These are phyloP conservation scores for Theretra japonica DNA, from an alignment of 2,888 invertebrate species.

Conservation along the genomic window DNA sequence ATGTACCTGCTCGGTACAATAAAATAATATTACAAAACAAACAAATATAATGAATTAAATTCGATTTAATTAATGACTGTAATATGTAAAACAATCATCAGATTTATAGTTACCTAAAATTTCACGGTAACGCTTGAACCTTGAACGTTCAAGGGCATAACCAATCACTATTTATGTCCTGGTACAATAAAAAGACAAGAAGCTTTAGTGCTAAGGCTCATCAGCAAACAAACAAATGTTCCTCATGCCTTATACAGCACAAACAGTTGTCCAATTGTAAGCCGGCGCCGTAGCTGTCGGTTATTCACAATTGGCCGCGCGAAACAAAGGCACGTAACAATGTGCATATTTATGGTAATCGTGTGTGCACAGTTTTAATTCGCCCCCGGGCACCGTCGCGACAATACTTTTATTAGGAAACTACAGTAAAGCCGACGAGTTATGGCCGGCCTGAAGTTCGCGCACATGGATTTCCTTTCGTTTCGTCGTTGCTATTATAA, in stretches of 20 bases:
- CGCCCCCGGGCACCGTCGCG: not conserved
- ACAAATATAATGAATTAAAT: too few relatives aligned
- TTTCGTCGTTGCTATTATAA: too few relatives aligned
- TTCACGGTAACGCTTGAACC: too few relatives aligned
- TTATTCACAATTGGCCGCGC: constrained; percentile 19
- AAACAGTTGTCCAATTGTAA: constrained; percentile 9
- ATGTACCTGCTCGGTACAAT: too few relatives aligned
- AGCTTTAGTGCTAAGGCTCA: not conserved
- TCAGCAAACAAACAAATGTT: constrained; percentile 20
- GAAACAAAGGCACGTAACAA: constrained; percentile 20
- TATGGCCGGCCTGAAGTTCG: too few relatives aligned
- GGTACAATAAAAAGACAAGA: not conserved
- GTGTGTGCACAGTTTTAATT: constrained; percentile 18
- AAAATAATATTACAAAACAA: too few relatives aligned
- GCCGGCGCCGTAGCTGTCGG: constrained; percentile 10
- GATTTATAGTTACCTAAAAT: too few relatives aligned
- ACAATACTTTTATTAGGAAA: constrained; percentile 17
- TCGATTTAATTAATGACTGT: too few relatives aligned
- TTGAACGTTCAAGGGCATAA: too few relatives aligned
- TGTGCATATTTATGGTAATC: constrained; percentile 24
- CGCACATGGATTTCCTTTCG: too few relatives aligned
- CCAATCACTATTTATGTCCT: not conserved
- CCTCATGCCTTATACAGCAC: not conserved
- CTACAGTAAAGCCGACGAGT: too few relatives aligned
- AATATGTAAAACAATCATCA: too few relatives aligned